phyloP scores from a whole-genome alignment of 2,797 vertebrate genomes.

The Limosa lapponica region DNA sequence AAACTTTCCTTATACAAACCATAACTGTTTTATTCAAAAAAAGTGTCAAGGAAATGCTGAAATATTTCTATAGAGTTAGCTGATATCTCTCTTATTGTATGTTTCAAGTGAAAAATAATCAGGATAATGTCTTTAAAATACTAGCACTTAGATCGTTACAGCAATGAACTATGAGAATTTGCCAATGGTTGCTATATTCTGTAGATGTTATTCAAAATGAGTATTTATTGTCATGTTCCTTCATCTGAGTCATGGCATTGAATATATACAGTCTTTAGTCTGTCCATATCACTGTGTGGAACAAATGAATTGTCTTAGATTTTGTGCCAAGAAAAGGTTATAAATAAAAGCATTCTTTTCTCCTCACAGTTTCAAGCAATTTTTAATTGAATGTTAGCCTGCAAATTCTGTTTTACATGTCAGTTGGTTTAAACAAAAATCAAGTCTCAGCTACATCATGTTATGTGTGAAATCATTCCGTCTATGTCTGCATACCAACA shows the following conservation, averaged over 20 bases:
- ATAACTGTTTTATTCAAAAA: background rate
- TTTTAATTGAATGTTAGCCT: background rate
- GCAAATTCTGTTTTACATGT: background rate
- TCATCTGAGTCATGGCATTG: background rate
- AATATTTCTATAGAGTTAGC: background rate
- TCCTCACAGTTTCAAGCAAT: background rate
- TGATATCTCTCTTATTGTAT: background rate
- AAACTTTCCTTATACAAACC: background rate
- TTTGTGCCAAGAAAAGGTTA: background rate
- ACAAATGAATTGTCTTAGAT: background rate
- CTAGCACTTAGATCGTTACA: background rate
- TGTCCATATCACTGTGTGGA: background rate
- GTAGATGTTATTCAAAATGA: background rate
- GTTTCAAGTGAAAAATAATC: background rate
- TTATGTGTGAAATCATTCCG: background rate
- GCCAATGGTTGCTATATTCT: background rate
- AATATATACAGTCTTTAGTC: background rate
- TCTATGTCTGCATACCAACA: background rate
- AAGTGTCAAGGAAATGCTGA: background rate
- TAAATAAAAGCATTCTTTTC: background rate
- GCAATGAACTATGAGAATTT: background rate
- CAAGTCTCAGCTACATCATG: background rate
- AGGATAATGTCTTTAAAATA: background rate
- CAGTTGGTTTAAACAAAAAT: background rate
- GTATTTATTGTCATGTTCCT: background rate